These are phyloP conservation scores for Corapipo altera DNA, from an alignment of 2,113 vertebrate genomes.

Conservation along the genomic window DNA sequence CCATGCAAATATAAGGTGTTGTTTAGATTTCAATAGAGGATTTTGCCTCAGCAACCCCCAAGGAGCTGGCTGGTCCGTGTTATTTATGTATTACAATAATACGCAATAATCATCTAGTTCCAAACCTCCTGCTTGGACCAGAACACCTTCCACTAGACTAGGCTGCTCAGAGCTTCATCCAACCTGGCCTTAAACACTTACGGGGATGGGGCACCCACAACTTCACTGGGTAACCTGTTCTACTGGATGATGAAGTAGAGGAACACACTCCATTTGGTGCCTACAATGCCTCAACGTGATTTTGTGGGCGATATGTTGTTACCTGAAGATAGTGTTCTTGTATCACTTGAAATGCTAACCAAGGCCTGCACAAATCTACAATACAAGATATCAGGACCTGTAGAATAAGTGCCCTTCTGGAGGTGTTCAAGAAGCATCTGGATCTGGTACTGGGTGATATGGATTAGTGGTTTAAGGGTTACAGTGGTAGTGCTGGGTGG, in stretches of 20 bases:
- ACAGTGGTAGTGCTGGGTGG: neutral
- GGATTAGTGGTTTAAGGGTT: neutral
- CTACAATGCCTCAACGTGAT: neutral
- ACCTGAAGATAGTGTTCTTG: neutral
- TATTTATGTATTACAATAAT: too few relatives aligned
- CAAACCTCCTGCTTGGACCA: neutral
- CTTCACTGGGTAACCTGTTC: neutral
- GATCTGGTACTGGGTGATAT: too few relatives aligned
- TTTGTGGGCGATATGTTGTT: neutral
- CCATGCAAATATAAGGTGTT: too few relatives aligned
- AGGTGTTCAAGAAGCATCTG: neutral
- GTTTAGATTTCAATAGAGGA: too few relatives aligned
- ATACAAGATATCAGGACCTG: neutral
- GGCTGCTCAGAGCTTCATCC: neutral
- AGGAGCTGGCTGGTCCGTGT: too few relatives aligned
- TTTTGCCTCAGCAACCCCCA: too few relatives aligned
- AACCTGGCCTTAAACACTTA: neutral
- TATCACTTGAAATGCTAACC: neutral
- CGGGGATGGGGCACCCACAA: neutral
- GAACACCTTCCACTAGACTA: neutral
- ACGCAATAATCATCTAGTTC: neutral
- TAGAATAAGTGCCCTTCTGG: neutral
- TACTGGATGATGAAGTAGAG: neutral
- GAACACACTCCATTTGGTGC: neutral
- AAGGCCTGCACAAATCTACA: neutral